Evolutionary conservation across 2,113 vertebrate species (phyloP), one percentile per base, ranked within the genome.

Genomic region (Chloropsis cyanopogon): DNA sequence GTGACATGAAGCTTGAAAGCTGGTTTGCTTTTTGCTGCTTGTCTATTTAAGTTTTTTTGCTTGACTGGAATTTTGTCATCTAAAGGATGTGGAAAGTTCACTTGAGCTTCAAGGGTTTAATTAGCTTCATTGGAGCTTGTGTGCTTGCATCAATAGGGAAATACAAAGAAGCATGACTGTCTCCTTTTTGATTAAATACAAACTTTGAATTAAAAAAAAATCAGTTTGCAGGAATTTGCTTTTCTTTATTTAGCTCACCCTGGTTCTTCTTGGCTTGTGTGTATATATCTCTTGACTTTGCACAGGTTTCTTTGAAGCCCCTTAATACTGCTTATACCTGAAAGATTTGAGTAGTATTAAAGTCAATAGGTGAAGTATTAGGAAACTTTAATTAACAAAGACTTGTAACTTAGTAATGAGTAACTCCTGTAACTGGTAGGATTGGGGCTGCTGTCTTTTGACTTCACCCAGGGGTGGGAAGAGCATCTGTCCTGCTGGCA

Each of bases 331-430:
- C 29, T 64, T 0, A 25, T 82, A 23, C 31, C 77, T 60, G 59
- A 63, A 69, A 54, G 56, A 42, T 82, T n/a, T n/a, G n/a, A n/a
- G 22, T 63, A 19, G 24, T n/a, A 22, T 70, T 24, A 16, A 52
- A 90, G 73, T 72, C 73, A 89, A 31, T 89, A 71, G 65, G 53
- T 95, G 42, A 82, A 90, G 64, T 90, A 61, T 90, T 95, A 93
- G 61, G 64, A 64, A 82, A 49, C 37, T 64, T 52, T 68, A 71
- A 89, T 92, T 92, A 82, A 87, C 26, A 12, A 56, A 75, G 41
- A 29, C 35, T 79, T 84, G 39, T 18, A 64, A 26, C 14, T 53
- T 42, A 47, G 12, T 86, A 90, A 95, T 72, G 46, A 85, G 71
- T 85, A 81, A 92, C 90, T 91, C 17, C 31, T 88, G 0, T 78